Evolutionary conservation across 2,113 vertebrate species (phyloP).

Genomic region (Boleophthalmus pectinirostris): DNA sequence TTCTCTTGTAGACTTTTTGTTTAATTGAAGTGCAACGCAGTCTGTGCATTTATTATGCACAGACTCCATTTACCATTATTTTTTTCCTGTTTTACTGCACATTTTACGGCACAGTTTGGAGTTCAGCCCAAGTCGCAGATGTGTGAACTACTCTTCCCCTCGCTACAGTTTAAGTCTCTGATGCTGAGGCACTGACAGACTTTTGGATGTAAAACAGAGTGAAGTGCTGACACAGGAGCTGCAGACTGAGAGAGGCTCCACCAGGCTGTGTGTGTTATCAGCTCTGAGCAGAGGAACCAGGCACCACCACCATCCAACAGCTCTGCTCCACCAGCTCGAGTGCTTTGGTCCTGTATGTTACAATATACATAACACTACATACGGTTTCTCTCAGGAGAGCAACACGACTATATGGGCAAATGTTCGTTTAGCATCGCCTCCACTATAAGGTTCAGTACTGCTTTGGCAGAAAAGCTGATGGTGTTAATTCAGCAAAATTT

Average conservation of each 20-base stretch:
- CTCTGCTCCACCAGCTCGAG: conserved; percentile 4
- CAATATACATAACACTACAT: neutral
- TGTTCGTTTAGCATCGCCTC: neutral
- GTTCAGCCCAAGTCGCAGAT: neutral
- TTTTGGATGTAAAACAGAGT: conserved; percentile 34
- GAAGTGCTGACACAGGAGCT: conserved; percentile 47
- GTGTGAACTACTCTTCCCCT: neutral
- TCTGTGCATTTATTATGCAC: neutral
- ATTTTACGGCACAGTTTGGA: neutral
- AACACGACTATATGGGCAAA: no score
- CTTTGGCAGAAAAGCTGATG: no score
- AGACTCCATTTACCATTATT: no score
- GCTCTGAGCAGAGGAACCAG: conserved; percentile 12
- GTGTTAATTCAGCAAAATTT: no score
- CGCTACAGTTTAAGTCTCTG: neutral
- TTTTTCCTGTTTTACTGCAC: neutral
- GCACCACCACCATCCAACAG: conserved; percentile 30
- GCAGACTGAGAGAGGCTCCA: conserved; percentile 24
- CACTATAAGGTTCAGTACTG: neutral
- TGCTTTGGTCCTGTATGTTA: neutral
- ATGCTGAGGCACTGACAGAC: conserved; percentile 5
- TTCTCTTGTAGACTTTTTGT: neutral
- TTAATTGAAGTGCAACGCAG: neutral
- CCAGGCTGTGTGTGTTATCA: conserved; percentile 48
- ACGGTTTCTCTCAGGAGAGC: neutral